phyloP scores from a whole-genome alignment of 2,888 invertebrate species.

The Syrphus vitripennis region DNA sequence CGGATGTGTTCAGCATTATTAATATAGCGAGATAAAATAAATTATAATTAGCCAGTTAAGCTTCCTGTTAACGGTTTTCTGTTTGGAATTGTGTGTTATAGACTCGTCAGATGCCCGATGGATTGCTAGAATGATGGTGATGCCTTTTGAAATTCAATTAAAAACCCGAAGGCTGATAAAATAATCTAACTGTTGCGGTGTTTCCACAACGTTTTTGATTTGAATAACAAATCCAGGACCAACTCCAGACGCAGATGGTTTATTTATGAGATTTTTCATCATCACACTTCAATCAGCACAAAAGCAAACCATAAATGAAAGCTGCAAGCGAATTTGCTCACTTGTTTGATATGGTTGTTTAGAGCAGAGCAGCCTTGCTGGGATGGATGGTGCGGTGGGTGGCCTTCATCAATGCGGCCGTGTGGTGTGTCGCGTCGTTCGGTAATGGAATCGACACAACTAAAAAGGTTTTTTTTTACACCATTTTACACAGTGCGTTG shows the following conservation, averaged over 20 bases:
- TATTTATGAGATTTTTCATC: not conserved
- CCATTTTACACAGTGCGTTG: not conserved
- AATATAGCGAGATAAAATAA: not conserved
- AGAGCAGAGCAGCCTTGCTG: no score
- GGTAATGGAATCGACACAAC: not conserved
- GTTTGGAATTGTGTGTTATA: not conserved
- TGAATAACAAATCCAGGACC: not conserved
- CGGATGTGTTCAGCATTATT: not conserved
- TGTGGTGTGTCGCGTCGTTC: not conserved
- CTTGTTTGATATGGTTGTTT: not conserved
- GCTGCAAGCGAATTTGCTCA: not conserved
- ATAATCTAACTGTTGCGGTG: no score
- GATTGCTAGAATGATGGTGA: no score
- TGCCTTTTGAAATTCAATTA: not conserved
- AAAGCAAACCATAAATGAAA: not conserved
- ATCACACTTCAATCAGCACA: not conserved
- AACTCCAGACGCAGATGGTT: not conserved
- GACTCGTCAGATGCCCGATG: not conserved
- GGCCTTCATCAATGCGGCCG: not conserved
- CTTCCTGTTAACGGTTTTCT: constrained; percentile 13
- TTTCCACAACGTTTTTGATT: not conserved
- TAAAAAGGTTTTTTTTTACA: not conserved
- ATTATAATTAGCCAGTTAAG: not conserved
- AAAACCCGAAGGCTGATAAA: not conserved
- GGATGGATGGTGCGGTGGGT: not conserved